Evolutionary conservation across 2,797 vertebrate species (phyloP).

Genomic region (Trematomus bernacchii): DNA sequence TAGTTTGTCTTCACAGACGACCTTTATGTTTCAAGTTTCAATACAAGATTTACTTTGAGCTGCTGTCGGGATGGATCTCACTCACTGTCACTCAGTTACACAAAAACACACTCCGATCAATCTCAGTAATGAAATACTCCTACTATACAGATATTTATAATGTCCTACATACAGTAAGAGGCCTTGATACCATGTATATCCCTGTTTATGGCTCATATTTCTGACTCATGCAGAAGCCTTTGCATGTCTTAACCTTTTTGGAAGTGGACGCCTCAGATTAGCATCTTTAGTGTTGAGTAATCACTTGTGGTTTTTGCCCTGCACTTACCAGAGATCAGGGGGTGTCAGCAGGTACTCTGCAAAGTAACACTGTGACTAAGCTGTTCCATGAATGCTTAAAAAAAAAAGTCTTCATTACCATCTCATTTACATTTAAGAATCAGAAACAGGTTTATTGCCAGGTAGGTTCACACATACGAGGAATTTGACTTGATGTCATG

Average conservation of each 20-base stretch:
- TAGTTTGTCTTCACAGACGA: slow-evolving; percentile 19
- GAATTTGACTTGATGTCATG: too few species aligned
- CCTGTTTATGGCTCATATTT: neutral
- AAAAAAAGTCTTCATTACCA: neutral
- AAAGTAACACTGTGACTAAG: slow-evolving; percentile 35
- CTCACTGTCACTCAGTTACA: slow-evolving; percentile 5
- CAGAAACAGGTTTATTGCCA: too few species aligned
- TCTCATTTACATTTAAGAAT: neutral
- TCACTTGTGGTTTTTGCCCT: slow-evolving; percentile 24
- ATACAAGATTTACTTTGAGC: slow-evolving; percentile 23
- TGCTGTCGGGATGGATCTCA: neutral
- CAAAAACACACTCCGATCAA: slow-evolving; percentile 2
- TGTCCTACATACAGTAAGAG: neutral
- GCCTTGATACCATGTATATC: neutral
- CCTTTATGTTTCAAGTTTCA: slow-evolving; percentile 18
- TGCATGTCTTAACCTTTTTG: slow-evolving; percentile 14
- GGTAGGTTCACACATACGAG: too few species aligned
- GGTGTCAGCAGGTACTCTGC: slow-evolving; percentile 1
- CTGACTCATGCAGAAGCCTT: neutral
- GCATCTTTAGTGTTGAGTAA: slow-evolving; percentile 15
- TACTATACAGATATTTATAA: slow-evolving; percentile 1
- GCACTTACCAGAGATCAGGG: slow-evolving; percentile 32
- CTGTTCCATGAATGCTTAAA: neutral
- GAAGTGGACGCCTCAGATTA: slow-evolving; percentile 6
- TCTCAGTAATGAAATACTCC: slow-evolving; percentile 7